These are phyloP conservation scores for Sardina pilchardus DNA, from an alignment of 2,113 vertebrate species.

Conservation along the genomic window DNA sequence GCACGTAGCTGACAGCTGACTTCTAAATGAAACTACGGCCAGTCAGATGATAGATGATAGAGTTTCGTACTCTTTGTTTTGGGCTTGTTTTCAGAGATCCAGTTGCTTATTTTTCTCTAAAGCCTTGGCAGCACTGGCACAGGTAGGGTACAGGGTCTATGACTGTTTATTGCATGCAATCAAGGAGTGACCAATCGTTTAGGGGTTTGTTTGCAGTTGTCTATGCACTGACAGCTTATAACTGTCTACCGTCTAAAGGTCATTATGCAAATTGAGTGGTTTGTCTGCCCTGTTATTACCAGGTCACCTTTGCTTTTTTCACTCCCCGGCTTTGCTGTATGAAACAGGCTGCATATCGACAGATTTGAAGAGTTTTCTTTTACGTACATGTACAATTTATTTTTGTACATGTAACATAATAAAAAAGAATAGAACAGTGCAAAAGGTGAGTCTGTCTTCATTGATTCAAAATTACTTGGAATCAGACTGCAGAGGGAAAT, in stretches of 20 bases:
- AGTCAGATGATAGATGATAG: no score
- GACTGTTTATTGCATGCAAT: neutral
- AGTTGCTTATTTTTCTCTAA: no score
- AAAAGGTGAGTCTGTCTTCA: neutral
- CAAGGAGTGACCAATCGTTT: neutral
- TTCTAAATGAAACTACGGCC: no score
- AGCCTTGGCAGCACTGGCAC: no score
- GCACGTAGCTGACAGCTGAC: no score
- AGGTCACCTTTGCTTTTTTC: neutral
- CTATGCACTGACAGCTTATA: neutral
- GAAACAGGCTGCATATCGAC: neutral
- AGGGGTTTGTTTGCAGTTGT: neutral
- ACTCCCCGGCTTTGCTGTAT: neutral
- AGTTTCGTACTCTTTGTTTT: no score
- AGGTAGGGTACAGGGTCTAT: no score
- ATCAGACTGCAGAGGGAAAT: neutral
- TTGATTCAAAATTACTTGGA: neutral
- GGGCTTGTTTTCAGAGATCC: no score
- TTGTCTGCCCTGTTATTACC: neutral
- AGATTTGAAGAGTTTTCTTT: no score
- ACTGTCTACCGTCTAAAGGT: neutral
- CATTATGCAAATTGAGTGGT: neutral
- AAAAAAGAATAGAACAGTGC: neutral
- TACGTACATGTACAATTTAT: neutral
- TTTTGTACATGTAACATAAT: neutral